A percentile compares a stretch with the other conserved stretches of the same genome.
These are phyloP conservation scores for Chaenogobius annularis DNA, from an alignment of 2,113 vertebrate genomes.

Conservation along the genomic window DNA sequence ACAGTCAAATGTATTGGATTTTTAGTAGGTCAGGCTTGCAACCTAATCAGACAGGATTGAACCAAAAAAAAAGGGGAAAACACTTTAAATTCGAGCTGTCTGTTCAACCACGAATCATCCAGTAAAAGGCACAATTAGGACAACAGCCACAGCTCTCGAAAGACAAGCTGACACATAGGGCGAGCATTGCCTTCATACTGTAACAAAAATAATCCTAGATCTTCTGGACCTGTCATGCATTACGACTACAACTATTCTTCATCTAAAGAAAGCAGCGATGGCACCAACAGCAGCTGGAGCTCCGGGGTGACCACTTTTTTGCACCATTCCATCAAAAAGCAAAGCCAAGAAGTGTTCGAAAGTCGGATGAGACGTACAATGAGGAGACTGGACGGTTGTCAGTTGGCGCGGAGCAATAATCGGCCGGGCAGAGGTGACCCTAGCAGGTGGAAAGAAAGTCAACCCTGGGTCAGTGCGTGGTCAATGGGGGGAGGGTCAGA, in stretches of 20 bases:
- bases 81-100: slow-evolving; percentile 55
- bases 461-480: slow-evolving; percentile 6
- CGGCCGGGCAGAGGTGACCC: slow-evolving; percentile 2
- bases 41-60: slow-evolving; percentile 56
- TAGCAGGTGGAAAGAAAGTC: slow-evolving; percentile 20
- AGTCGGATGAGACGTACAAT: slow-evolving; percentile 31
- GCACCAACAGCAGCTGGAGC: slow-evolving; percentile 37
- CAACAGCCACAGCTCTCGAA: slow-evolving; percentile 12
- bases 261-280: slow-evolving; percentile 39
- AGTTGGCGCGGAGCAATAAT: slow-evolving; percentile 5
- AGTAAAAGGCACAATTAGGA: slow-evolving; percentile 47
- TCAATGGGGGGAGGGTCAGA: slow-evolving; percentile 15
- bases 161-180: slow-evolving; percentile 31
- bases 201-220: slow-evolving; percentile 15
- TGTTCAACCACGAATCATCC: slow-evolving; percentile 43
- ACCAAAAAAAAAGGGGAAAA: slow-evolving; percentile 42
- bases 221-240: slow-evolving; percentile 2
- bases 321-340: slow-evolving; percentile 64
- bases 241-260: slow-evolving; percentile 32
- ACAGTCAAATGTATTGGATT: slow-evolving; percentile 62
- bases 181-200: slow-evolving; percentile 12
- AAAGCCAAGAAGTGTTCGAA: slow-evolving; percentile 61
- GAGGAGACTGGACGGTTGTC: slow-evolving; percentile 8
- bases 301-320: slow-evolving; percentile 56
- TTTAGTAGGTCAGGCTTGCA: slow-evolving; percentile 55